Conservation (phyloP, 2,888 invertebrate genomes). For the Catocala sponsa region DNA sequence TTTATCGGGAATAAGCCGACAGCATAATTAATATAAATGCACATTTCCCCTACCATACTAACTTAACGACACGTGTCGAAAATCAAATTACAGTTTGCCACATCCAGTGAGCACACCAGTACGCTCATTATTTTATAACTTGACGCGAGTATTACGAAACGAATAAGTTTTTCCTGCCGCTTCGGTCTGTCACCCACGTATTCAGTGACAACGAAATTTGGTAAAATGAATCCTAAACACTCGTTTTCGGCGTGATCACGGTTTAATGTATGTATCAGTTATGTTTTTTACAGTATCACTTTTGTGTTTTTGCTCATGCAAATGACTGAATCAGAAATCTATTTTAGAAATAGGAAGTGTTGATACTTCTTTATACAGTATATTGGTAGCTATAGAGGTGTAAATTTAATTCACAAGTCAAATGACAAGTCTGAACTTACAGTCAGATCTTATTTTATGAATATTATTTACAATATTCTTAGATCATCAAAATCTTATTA, state of each 20-base stretch:
- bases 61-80: constrained; percentile 13
- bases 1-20: no score
- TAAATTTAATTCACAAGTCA: not conserved
- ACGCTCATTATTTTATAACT: constrained; percentile 30
- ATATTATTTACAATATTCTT: not conserved
- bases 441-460: not conserved
- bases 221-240: constrained; percentile 50
- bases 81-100: constrained; percentile 31
- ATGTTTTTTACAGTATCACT: not conserved
- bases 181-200: constrained; percentile 69
- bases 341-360: not conserved
- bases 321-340: constrained; percentile 3
- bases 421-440: not conserved
- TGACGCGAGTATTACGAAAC: constrained; percentile 35
- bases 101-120: constrained; percentile 35
- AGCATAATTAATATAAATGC: no score
- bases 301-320: constrained; percentile 1
- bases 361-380: not conserved
- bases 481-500: not conserved
- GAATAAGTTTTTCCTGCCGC: constrained; percentile 70
- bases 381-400: not conserved
- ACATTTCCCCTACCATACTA: not conserved
- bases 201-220: constrained; percentile 72
- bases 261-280: constrained; percentile 1
- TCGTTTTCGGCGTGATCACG: constrained; percentile 13